Base-by-base conservation (phyloP, 2,888 invertebrate genomes). In the Drosophila hamatofila region DNA sequence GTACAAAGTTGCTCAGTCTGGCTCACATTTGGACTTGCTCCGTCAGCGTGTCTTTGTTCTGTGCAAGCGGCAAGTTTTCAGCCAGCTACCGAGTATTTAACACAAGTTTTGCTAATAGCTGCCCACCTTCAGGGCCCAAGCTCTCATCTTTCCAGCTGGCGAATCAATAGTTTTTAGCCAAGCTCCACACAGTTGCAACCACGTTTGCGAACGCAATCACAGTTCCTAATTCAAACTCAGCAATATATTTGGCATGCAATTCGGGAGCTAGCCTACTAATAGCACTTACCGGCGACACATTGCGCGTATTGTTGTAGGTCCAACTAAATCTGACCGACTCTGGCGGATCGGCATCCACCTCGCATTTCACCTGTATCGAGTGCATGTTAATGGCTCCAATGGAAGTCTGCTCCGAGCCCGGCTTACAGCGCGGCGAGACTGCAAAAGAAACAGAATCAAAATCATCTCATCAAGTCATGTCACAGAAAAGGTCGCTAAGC, bases 261-360 rank as follows among this genome's bases (percentile, higher is more conserved):
- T 55, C 33, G 7, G 12, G 18, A 52, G 16, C 27, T 25, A 7
- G 30, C 30, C 30, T 30, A 30, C 30, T 30, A 30, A 30, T 30
- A 3, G 3, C 62, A 91, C 93, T 92, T 91, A 97, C 95, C 68
- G 96, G 96, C 68, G 96, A 94, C 58, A 97, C 96, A 91, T 96
- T 96, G 76, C 94, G 94, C 37, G 96, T 96, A 33, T 96, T 96
- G 91, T 97, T 97, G 91, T 96, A 97, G 14, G 97, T 97, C 97
- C 97, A 97, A 80, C 96, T 96, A 92, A 97, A 97, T 83, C 95
- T 94, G 41, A 96, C 93, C 0, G 95, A 94, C 60, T 95, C 95
- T 21, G 95, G 94, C 0, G 97, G 96, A 51, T 96, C 95, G 0
- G 97, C 96, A 74, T 96, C 96, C 58, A 98, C 96, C 74, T 97